Base-by-base conservation (phyloP, 2,113 vertebrate genomes). In the Ramphastos sulfuratus region DNA sequence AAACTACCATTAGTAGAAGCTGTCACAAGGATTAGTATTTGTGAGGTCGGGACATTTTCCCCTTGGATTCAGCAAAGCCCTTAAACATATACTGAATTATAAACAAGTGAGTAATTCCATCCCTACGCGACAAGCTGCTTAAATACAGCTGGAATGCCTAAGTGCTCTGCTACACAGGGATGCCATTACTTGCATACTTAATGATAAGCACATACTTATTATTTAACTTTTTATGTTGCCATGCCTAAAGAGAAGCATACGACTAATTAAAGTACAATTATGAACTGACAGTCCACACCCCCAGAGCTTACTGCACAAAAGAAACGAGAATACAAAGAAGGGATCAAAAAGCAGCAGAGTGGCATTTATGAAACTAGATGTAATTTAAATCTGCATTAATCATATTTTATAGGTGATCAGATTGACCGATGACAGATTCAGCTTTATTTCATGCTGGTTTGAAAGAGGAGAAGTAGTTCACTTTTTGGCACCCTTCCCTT, bases 91-190 rank as follows among this genome's bases (percentile, higher is more conserved):
- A 59, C 42, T 56, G 64, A 93, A 82, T 82, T 60, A 89, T 54
- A 91, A 87, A 79, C 52, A 87, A 92, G 71, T 39, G 54, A 84
- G 66, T 80, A 94, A 91, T 92, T 89, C 89, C 87, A 92, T 24
- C 56, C 56, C 79, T 77, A 6, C 23, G 56, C 0, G 4, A 82
- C 85, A 87, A 85, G 67, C 55, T 82, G 54, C 94, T 92, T 74
- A 82, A 89, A 89, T 64, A 80, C 84, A 92, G 16, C 1, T 6
- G 39, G 90, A 92, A 87, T 48, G 70, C 39, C 48, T 33, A 77
- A 96, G 91, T 93, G 64, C 91, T 85, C 55, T 79, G 89, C 89
- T 92, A 78, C 94, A 56, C 0, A 0, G 63, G 74, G 82, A 87
- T 87, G 89, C 71, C 78, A 87, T 85, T 89, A 82, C 67, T 89